A percentile compares a stretch with the other conserved stretches of the same genome.
phyloP scores from a whole-genome alignment of 2,888 invertebrate genomes.

The Mesorhabditis spiculigera region DNA sequence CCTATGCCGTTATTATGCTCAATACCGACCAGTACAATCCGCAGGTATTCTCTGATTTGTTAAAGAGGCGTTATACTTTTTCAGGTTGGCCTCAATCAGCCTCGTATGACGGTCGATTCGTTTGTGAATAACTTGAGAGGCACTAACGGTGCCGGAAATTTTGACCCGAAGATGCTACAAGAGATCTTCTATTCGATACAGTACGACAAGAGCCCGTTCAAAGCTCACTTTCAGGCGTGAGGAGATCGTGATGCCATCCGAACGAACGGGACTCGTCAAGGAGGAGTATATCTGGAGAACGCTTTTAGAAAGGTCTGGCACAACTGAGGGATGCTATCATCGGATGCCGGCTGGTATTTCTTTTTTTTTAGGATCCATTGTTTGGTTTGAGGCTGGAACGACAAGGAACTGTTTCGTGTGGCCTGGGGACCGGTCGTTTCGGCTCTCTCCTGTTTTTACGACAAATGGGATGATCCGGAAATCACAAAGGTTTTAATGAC shows the following conservation, averaged over 20 bases:
- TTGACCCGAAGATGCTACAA: slow-evolving; percentile 86
- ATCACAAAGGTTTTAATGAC: slow-evolving; percentile 27
- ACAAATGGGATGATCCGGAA: slow-evolving; percentile 64
- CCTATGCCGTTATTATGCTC: slow-evolving; percentile 98
- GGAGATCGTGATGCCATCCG: slow-evolving; percentile 99
- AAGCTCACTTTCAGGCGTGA: slow-evolving; percentile 69
- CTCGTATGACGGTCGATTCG: slow-evolving; percentile 64
- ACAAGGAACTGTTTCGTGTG: slow-evolving; percentile 71
- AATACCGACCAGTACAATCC: slow-evolving; percentile 99
- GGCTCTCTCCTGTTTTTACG: slow-evolving; percentile 79
- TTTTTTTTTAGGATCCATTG: background rate
- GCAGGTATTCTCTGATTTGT: slow-evolving; percentile 27
- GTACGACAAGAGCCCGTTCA: slow-evolving; percentile 45
- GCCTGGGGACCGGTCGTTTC: slow-evolving; percentile 84
- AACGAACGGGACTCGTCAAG: slow-evolving; percentile 86
- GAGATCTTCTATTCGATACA: slow-evolving; percentile 84
- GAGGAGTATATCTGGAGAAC: slow-evolving; percentile 95
- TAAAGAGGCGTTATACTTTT: background rate
- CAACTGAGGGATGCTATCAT: too few species aligned
- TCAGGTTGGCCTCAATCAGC: slow-evolving; percentile 45
- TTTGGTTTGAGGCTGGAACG: slow-evolving; percentile 67
- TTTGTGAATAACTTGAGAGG: slow-evolving; percentile 87
- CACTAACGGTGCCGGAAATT: slow-evolving; percentile 84
- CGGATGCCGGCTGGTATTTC: too few species aligned
- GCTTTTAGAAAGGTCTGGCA: too few species aligned